phyloP scores from a whole-genome alignment of 2,888 invertebrate species.

The Nomada fabriciana region DNA sequence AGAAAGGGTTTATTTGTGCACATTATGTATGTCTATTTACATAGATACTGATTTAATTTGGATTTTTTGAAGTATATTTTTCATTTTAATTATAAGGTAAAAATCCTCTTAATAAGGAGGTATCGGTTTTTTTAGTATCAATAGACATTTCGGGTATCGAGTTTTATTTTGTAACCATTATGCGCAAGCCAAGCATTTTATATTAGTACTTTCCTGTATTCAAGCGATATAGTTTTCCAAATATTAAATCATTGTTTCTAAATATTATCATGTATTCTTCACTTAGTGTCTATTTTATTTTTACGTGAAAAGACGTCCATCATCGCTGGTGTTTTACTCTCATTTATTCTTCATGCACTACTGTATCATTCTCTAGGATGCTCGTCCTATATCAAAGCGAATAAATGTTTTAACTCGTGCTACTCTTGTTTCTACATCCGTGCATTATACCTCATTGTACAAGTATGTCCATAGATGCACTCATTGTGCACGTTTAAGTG shows the following conservation, averaged over 20 bases:
- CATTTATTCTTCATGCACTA: constrained; percentile 15
- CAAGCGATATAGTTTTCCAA: not conserved
- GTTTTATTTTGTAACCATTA: too few species aligned
- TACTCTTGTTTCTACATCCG: not conserved
- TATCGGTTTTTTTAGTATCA: too few species aligned
- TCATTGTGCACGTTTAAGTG: too few species aligned
- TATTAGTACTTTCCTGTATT: not conserved
- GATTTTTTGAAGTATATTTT: too few species aligned
- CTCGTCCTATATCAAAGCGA: not conserved
- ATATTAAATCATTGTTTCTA: not conserved
- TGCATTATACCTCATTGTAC: not conserved
- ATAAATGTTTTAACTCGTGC: constrained; percentile 5
- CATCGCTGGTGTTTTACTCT: not conserved
- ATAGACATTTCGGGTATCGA: too few species aligned
- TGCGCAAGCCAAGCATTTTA: too few species aligned
- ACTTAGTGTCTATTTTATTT: not conserved
- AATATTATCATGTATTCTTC: too few species aligned
- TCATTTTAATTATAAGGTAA: too few species aligned
- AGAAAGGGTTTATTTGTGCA: too few species aligned
- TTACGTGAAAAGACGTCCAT: not conserved
- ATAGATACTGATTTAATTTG: too few species aligned
- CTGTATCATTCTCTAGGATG: constrained; percentile 7
- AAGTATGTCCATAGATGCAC: not conserved
- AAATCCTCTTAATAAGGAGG: too few species aligned
- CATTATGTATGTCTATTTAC: too few species aligned